Evolutionary conservation across 2,797 vertebrate genomes (phyloP), one percentile per base, ranked within the genome.

Genomic region (Microctenopoma steveboyesi): DNA sequence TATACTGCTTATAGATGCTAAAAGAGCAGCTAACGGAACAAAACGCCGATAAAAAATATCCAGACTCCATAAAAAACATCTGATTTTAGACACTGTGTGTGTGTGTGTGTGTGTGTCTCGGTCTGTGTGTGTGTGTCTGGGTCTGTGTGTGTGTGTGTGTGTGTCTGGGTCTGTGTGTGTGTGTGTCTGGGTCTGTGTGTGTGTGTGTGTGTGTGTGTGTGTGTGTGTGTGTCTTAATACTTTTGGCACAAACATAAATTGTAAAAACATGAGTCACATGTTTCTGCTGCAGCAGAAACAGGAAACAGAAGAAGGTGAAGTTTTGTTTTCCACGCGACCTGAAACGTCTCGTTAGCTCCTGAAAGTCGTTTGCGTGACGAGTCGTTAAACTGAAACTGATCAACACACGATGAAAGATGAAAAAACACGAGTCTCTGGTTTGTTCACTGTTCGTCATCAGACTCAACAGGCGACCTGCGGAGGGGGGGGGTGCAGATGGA

Each of bases 401-500:
- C n/a, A n/a, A n/a, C n/a, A n/a, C n/a, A 62, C 0, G 35, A 48
- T 30, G 33, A 61, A 63, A 48, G 4, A 42, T 47, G 28, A 18
- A 4, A 49, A 45, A 60, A 47, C 51, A 14, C 4, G 27, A 54
- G 28, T 5, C 43, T 76, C 48, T n/a, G 54, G 9, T 63, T 62
- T 30, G 15, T 52, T 25, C 18, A 25, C 25, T 0, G 10, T 39
- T 66, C 28, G 14, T 15, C 11, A 18, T 56, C 68, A 42, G 60
- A 7, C 27, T 12, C n/a, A 7, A 1, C 60, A 48, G 59, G 59
- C 45, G 60, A 56, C 57, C 54, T 50, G 46, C 13, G 4, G 39
- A 42, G 53, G 57, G 69, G 60, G 50, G 12, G 37, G 64, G 53
- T 27, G 51, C 16, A 51, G 51, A 50, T 10, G 61, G 40, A 60